Percentiles rank a stretch among this genome's conserved stretches.
Evolutionary conservation across 2,797 vertebrate species (phyloP).

Genomic region (Dicrostonyx torquatus): DNA sequence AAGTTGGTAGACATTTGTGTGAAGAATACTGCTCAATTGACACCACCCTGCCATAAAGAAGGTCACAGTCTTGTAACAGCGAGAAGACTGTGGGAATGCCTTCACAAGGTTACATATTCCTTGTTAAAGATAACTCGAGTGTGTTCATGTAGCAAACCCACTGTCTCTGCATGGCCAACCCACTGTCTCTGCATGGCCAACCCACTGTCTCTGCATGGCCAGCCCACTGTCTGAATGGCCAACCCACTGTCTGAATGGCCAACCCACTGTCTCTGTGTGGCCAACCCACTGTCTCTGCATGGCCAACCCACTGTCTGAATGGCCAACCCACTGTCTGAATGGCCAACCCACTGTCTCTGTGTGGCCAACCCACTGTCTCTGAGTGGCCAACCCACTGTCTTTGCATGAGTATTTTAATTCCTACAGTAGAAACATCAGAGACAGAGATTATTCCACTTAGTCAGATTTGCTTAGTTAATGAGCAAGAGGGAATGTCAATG

Average conservation of each 20-base stretch:
- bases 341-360: too few species aligned
- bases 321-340: neutral
- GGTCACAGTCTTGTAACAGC: neutral
- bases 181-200: neutral
- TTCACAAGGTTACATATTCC: constrained; percentile 8
- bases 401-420: neutral
- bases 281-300: neutral
- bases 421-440: neutral
- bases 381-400: neutral
- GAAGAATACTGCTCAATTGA: neutral
- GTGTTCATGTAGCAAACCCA: neutral
- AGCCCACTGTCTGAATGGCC: too few species aligned
- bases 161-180: too few species aligned
- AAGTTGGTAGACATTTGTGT: too few species aligned
- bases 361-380: too few species aligned
- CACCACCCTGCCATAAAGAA: neutral
- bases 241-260: neutral
- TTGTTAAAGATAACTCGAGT: neutral
- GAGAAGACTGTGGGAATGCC: neutral
- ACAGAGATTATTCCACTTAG: neutral
- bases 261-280: too few species aligned
- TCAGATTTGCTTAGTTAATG: neutral
- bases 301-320: neutral
- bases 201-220: neutral
- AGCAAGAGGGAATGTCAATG: neutral